Conservation (phyloP, 2,797 vertebrate genomes). For the Petrocephalus sullivani region DNA sequence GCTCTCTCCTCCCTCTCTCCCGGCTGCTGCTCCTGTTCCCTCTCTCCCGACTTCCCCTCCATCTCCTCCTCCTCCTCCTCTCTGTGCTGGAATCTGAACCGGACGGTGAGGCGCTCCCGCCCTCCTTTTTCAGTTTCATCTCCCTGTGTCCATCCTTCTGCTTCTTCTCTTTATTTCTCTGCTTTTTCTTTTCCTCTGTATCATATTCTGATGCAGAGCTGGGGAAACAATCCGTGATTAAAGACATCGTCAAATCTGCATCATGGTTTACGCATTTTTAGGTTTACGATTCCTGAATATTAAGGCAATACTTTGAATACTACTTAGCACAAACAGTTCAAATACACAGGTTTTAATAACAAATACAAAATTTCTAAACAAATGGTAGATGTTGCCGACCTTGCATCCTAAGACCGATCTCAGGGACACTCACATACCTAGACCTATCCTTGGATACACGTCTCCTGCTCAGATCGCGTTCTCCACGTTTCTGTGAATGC, state of each 20-base stretch:
- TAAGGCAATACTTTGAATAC: not conserved
- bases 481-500: constrained; percentile 16
- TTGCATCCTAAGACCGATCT: not conserved
- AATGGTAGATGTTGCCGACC: not conserved
- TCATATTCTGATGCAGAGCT: constrained; percentile 57
- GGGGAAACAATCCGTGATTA: not conserved
- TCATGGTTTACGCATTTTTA: not conserved
- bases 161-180: constrained; percentile 27
- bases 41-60: constrained; percentile 21
- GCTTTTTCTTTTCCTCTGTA: constrained; percentile 35
- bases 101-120: constrained; percentile 48
- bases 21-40: constrained; percentile 33
- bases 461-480: constrained; percentile 25
- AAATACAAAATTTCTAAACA: not conserved
- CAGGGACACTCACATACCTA: constrained; percentile 40
- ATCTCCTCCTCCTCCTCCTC: constrained; percentile 18
- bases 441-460: constrained; percentile 38
- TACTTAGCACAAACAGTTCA: not conserved
- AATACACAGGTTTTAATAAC: not conserved
- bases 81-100: constrained; percentile 37
- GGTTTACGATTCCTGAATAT: not conserved
- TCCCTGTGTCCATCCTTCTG: constrained; percentile 34
- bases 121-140: constrained; percentile 27
- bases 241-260: not conserved
- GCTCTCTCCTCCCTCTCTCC: constrained; percentile 19